Base-by-base conservation (phyloP, 2,113 vertebrate genomes). In the Psammodynastes pulverulentus region DNA sequence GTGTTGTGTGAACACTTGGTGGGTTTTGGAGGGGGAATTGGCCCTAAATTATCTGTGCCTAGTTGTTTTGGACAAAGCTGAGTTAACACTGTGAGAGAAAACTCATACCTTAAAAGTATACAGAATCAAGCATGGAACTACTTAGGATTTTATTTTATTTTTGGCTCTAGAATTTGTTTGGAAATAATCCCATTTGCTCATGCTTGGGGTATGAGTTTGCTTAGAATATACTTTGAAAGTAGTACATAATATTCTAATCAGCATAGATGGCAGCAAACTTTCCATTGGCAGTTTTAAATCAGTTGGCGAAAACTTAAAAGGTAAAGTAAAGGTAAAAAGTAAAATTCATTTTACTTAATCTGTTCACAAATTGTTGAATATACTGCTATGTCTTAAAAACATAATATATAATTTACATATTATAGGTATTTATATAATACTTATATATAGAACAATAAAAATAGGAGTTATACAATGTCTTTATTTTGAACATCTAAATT, bases 281-380 rank as follows among this genome's bases (percentile, higher is more conserved):
- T 87, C 45, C 49, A 34, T 54, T n/a, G 1, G 43, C 51, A 79
- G 17, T n/a, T 34, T 86, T n/a, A 19, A 54, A 48, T 92, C n/a
- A 86, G 29, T 39, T 48, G 58, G 12, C 6, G 13, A 39, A 15
- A n/a, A 62, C 23, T 52, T 86, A 62, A 92, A 86, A 29, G 39
- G 21, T 8, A 49, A 26, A 58, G 21, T 58, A 58, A 58, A 9
- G 24, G 8, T 58, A 58, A 58, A 58, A 58, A 58, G 56, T 58
- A 58, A 58, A 24, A 89, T 13, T 89, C 88, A 58, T 67, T 52
- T 92, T 2, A 91, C 23, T 90, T 93, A 34, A 89, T 88, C 84
- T 95, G 87, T 94, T 92, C 91, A 91, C 85, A 62, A 79, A 56
- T 29, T 53, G 49, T 56, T 51, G 1, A 6, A 12, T 86, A 19